A percentile compares a stretch with the other conserved stretches of the same genome.
phyloP scores from a whole-genome alignment of 1,140 invertebrate species.

The Drosophila bocqueti region DNA sequence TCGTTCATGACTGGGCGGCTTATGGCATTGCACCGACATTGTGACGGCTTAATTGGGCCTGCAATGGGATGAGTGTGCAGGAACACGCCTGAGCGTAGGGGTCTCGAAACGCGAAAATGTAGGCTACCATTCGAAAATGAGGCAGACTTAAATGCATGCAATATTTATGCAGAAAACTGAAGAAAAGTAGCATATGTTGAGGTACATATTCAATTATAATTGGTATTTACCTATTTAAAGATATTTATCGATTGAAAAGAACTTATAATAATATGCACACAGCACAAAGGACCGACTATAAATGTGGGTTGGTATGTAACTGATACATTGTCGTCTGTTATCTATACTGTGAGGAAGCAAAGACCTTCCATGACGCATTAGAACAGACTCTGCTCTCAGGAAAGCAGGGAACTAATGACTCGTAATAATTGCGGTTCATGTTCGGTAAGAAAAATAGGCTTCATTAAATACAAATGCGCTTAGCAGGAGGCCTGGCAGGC shows the following conservation, averaged over 20 bases:
- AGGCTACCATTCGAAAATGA: conserved; percentile 47
- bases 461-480: conserved; percentile 78
- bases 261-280: not conserved
- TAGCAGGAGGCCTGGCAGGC: conserved; percentile 54
- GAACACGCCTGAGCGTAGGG: not conserved
- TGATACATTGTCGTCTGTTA: not conserved
- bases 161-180: not conserved
- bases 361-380: conserved; percentile 12
- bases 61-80: conserved; percentile 19
- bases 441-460: conserved; percentile 73
- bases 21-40: conserved; percentile 35
- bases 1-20: conserved; percentile 35
- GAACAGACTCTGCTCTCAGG: conserved; percentile 24
- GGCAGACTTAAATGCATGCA: not conserved
- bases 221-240: not conserved
- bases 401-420: conserved; percentile 68
- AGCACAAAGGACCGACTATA: not conserved
- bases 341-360: not conserved
- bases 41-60: conserved; percentile 48
- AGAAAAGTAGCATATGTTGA: not conserved
- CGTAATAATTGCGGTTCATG: conserved; percentile 74
- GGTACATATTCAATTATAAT: conserved; percentile 1
- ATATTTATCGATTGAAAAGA: not conserved
- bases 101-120: conserved; percentile 58
- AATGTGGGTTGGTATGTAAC: not conserved